A percentile compares a stretch with the other conserved stretches of the same genome.
phyloP scores from a whole-genome alignment of 2,888 invertebrate genomes.

The Lingula anatina region DNA sequence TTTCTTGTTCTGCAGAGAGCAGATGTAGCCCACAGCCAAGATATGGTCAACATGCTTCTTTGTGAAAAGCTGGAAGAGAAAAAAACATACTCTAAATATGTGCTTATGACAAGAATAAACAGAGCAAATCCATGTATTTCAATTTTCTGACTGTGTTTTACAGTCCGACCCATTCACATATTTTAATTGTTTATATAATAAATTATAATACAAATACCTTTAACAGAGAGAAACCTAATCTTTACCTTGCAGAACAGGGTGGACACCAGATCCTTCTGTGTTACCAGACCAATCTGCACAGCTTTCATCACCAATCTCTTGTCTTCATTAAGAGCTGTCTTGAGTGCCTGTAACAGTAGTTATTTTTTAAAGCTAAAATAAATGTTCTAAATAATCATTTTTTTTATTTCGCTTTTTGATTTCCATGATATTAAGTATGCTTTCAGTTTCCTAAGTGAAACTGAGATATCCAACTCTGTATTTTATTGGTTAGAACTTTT shows the following conservation, averaged over 20 bases:
- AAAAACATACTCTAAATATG: neutral
- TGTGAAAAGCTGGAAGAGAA: constrained; percentile 26
- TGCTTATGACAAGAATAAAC: no score
- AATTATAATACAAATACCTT: neutral
- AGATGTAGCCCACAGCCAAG: constrained; percentile 25
- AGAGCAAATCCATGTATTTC: no score
- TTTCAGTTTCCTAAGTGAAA: no score
- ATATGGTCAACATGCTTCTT: constrained; percentile 22
- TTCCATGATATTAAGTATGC: no score
- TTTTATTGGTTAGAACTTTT: no score
- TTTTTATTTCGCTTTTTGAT: no score
- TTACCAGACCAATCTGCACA: constrained; percentile 8
- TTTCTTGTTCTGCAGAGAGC: constrained; percentile 17
- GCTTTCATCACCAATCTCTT: neutral
- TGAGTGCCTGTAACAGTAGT: neutral
- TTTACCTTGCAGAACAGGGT: constrained; percentile 22
- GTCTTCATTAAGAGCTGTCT: neutral
- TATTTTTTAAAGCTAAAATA: neutral
- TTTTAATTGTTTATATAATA: neutral
- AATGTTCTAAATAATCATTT: neutral
- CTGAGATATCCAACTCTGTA: no score
- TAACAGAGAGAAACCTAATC: neutral
- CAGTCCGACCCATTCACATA: no score
- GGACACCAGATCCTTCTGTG: constrained; percentile 17
- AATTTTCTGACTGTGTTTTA: no score